These are phyloP conservation scores for Phataginus tetradactyla DNA, from an alignment of 2,797 vertebrate genomes.

Conservation along the genomic window DNA sequence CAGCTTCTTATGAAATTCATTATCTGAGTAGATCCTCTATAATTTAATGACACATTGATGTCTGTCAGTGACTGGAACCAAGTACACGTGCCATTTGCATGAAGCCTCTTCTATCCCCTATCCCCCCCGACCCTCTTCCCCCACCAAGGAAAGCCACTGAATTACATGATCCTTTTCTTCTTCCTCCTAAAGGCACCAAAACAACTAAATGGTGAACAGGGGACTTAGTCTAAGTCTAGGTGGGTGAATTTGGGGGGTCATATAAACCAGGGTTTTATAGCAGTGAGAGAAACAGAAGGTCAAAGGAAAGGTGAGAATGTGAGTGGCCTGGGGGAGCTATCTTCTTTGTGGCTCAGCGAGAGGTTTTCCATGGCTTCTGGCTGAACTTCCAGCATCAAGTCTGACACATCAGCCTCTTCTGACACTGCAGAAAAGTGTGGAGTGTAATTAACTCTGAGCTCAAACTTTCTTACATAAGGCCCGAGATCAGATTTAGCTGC, in stretches of 20 bases:
- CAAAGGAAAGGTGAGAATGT: conserved; percentile 14
- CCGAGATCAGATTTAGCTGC: background rate
- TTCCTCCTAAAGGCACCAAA: background rate
- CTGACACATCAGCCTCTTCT: background rate
- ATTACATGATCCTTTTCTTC: background rate
- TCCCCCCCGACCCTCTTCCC: background rate
- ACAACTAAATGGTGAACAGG: background rate
- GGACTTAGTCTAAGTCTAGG: background rate
- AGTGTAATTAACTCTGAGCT: background rate
- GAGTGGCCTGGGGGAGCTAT: background rate
- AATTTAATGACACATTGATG: background rate
- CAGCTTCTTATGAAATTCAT: conserved; percentile 48
- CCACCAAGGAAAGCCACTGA: background rate
- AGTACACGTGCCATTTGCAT: background rate
- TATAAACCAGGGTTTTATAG: background rate
- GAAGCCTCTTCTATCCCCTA: background rate
- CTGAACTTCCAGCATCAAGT: background rate
- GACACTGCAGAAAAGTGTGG: background rate
- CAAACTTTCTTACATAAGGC: background rate
- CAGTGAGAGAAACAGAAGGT: background rate
- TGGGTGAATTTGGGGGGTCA: background rate
- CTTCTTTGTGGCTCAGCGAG: background rate
- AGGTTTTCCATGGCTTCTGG: background rate
- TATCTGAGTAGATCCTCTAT: background rate
- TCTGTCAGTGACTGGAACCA: background rate